phyloP scores from a whole-genome alignment of 2,113 vertebrate species.

The Toxotes jaculatrix region DNA sequence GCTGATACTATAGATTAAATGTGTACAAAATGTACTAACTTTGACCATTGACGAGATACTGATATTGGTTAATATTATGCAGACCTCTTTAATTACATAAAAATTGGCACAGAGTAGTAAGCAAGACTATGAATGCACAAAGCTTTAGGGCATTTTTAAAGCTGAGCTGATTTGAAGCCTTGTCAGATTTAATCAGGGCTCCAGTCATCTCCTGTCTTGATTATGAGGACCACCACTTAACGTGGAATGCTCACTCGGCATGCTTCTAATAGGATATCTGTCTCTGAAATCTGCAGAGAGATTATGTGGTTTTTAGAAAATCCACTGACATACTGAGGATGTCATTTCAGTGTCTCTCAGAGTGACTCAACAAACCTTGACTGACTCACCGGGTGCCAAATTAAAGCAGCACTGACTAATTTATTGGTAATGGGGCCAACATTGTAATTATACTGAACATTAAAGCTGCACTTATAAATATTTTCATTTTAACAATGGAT shows the following conservation, averaged over 20 bases:
- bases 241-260: conserved; percentile 45
- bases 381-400: conserved; percentile 13
- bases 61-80: conserved; percentile 2
- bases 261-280: conserved; percentile 61
- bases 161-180: conserved; percentile 76
- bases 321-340: conserved; percentile 44
- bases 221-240: conserved; percentile 70
- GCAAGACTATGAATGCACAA: conserved; percentile 39
- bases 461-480: conserved; percentile 1
- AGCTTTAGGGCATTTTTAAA: conserved; percentile 65
- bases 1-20: background rate
- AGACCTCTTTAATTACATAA: conserved; percentile 3
- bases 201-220: conserved; percentile 66
- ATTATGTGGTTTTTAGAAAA: conserved; percentile 57
- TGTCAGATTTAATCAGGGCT: conserved; percentile 78
- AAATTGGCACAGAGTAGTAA: conserved; percentile 39
- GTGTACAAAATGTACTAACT: conserved; percentile 2
- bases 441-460: conserved; percentile 3
- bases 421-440: background rate
- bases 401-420: conserved; percentile 3
- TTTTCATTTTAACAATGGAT: background rate
- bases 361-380: conserved; percentile 39
- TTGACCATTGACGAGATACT: conserved; percentile 6
- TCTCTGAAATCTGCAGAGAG: conserved; percentile 58
- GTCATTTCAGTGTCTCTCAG: conserved; percentile 26